Evolutionary conservation across 2,888 invertebrate genomes (phyloP), one percentile per base, ranked within the genome.

Genomic region (Troglohyphantes excavatus): DNA sequence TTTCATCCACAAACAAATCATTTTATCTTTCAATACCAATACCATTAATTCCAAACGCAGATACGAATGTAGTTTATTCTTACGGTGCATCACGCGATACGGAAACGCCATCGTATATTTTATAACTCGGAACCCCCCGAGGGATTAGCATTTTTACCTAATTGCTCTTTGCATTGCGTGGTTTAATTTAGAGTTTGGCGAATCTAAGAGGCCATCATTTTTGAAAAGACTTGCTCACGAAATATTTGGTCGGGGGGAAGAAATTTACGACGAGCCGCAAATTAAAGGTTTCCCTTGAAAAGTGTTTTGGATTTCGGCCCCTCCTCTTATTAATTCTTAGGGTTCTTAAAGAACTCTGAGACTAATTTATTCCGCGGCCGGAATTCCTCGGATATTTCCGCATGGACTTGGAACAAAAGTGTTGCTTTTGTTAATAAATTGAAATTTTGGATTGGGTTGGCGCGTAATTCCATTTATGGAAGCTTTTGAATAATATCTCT

Each of bases 101-200:
- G 6, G 11, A 59, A 21, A n/a, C n/a, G n/a, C n/a, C 26, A 0
- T 27, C 65, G 68, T 68, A 68, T 68, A 68, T 68, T 68, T 68
- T 68, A 68, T 68, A 33, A 68, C 5, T 13, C 2, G 17, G 27
- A 26, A 11, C 11, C 7, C 26, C 33, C 11, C n/a, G 11, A 13
- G 26, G 67, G n/a, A 81, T 81, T 68, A 23, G 81, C 53, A 81
- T 81, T 81, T 81, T 81, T 81, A 81, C 53, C 33, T 46, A 81
- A 27, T 43, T 67, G 65, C 27, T 19, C 67, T n/a, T 78, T 53
- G 67, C 29, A 27, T 81, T 81, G 53, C 68, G 33, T 53, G 29
- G 81, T 27, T 67, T 46, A 67, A 46, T 67, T 79, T 59, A 21
- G 33, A 59, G 63, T 67, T 65, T 27, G 27, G n/a, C 21, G 19